Evolutionary conservation across 1,140 invertebrate species (phyloP).

Genomic region (Ditylenchus dipsaci): DNA sequence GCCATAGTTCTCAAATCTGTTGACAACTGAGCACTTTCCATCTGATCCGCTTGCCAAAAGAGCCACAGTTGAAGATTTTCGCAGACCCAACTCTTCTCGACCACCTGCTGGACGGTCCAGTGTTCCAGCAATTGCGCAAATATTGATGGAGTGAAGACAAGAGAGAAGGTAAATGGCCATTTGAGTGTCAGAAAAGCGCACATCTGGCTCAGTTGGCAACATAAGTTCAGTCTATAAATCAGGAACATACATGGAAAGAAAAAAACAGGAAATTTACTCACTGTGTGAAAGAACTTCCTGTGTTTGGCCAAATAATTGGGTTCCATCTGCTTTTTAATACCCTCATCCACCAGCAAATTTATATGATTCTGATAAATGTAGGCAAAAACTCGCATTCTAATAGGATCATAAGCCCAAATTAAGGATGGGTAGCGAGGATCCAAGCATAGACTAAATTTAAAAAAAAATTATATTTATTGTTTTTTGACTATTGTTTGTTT

Average conservation of each 20-base stretch:
- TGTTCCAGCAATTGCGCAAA: slow-evolving; percentile 6
- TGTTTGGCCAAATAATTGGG: not conserved
- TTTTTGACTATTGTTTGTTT: no score
- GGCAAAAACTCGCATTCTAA: slow-evolving; percentile 22
- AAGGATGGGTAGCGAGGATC: slow-evolving; percentile 13
- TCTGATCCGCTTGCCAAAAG: not conserved
- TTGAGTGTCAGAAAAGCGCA: slow-evolving; percentile 33
- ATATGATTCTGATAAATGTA: not conserved
- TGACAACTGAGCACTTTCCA: slow-evolving; percentile 70
- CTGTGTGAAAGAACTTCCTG: not conserved
- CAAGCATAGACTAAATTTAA: slow-evolving; percentile 30
- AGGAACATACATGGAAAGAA: no score
- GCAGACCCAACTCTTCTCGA: not conserved
- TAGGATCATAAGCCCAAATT: slow-evolving; percentile 22
- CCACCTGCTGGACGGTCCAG: not conserved
- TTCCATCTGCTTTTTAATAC: not conserved
- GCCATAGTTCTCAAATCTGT: slow-evolving; percentile 86
- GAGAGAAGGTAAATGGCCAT: slow-evolving; percentile 37
- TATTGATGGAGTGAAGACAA: slow-evolving; percentile 32
- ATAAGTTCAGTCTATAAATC: not conserved
- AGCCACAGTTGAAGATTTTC: not conserved
- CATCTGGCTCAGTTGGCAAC: not conserved
- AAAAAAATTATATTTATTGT: no score
- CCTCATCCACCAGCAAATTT: not conserved
- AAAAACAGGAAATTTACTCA: no score